phyloP scores from a whole-genome alignment of 2,888 invertebrate species.

The Epinotia nisella region DNA sequence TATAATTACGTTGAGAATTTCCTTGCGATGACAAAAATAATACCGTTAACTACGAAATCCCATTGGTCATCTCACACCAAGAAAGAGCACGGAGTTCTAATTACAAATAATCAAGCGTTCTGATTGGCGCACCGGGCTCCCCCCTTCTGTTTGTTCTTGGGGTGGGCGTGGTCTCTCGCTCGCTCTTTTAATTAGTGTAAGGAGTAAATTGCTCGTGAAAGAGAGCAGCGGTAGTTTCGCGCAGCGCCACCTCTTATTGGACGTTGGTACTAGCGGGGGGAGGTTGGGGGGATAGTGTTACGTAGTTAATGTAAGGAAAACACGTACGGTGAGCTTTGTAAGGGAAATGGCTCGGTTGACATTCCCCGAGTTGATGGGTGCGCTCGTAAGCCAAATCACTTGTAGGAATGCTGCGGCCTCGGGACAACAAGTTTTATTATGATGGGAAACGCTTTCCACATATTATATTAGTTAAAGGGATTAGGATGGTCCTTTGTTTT shows the following conservation, averaged over 20 bases:
- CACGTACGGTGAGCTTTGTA: constrained; percentile 77
- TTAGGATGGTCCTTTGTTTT: constrained; percentile 24
- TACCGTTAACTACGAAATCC: constrained; percentile 74
- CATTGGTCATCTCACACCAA: constrained; percentile 80
- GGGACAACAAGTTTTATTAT: constrained; percentile 45
- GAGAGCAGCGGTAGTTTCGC: constrained; percentile 76
- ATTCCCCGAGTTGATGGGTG: constrained; percentile 72
- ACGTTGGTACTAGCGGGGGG: constrained; percentile 73
- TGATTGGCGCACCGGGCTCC: constrained; percentile 75
- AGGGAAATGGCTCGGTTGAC: constrained; percentile 80
- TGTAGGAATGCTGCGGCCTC: constrained; percentile 55
- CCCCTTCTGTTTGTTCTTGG: constrained; percentile 83
- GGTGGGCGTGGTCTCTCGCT: constrained; percentile 80
- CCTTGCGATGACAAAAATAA: constrained; percentile 63
- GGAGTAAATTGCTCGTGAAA: constrained; percentile 84
- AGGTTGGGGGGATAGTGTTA: constrained; percentile 75
- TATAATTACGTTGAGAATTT: constrained; percentile 70
- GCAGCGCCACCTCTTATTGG: constrained; percentile 82
- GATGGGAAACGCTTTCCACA: constrained; percentile 43
- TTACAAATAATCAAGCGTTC: constrained; percentile 84
- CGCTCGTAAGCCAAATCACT: constrained; percentile 67
- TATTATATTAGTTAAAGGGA: constrained; percentile 43
- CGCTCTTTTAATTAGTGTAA: constrained; percentile 85
- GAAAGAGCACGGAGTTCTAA: constrained; percentile 81
- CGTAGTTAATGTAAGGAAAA: constrained; percentile 82